phyloP scores from a whole-genome alignment of 2,888 invertebrate species.

The Pseudococcus viburni region DNA sequence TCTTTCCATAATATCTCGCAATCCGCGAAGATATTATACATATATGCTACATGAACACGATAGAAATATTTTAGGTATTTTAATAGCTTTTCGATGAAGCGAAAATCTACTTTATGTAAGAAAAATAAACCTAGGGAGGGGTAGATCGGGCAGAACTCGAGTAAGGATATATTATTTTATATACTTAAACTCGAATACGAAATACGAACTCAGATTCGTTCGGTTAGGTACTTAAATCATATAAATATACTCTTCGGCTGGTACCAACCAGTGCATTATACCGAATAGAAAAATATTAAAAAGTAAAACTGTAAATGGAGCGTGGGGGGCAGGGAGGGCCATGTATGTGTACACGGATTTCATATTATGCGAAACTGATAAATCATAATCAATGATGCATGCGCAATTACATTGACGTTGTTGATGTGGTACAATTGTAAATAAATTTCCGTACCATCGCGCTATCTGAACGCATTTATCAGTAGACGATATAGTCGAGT shows the following conservation, averaged over 20 bases:
- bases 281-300: constrained; percentile 3
- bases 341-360: not conserved
- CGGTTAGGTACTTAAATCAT: constrained; percentile 27
- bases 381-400: constrained; percentile 63
- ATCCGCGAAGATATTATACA: not conserved
- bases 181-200: not conserved
- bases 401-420: constrained; percentile 64
- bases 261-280: not conserved
- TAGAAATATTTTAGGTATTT: constrained; percentile 35
- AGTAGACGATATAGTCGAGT: constrained; percentile 50
- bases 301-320: constrained; percentile 5
- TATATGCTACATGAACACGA: not conserved
- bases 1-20: not conserved
- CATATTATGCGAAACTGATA: constrained; percentile 38
- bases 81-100: constrained; percentile 31
- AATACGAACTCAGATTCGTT: not conserved
- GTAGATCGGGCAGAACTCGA: not conserved
- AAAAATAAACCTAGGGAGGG: not conserved
- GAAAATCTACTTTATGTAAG: not conserved
- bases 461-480: constrained; percentile 63
- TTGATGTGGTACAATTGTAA: constrained; percentile 58
- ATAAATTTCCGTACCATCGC: constrained; percentile 64
- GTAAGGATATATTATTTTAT: not conserved
- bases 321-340: not conserved
- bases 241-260: not conserved